Percentiles rank a stretch among this genome's conserved stretches.
These are phyloP conservation scores for Leptobrachium ailaonicum DNA, from an alignment of 2,113 vertebrate species.

Conservation along the genomic window DNA sequence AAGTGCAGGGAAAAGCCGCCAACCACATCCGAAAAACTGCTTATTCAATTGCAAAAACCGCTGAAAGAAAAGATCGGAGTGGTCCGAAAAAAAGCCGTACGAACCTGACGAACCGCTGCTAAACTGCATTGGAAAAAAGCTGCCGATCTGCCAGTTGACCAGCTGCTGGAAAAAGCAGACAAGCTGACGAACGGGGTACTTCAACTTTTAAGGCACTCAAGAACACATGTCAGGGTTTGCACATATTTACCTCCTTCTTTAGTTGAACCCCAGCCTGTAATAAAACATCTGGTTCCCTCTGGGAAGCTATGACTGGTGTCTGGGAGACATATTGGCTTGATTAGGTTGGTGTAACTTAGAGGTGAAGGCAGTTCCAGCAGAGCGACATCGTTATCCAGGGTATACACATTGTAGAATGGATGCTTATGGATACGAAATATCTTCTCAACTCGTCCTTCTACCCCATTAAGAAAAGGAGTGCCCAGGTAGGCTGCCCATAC, in stretches of 20 bases:
- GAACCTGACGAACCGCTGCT: too few relatives aligned
- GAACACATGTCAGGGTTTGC: too few relatives aligned
- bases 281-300: slow-evolving; percentile 78
- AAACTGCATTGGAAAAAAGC: too few relatives aligned
- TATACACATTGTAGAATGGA: slow-evolving; percentile 84
- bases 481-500: slow-evolving; percentile 87
- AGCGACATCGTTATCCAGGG: slow-evolving; percentile 86
- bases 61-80: too few relatives aligned
- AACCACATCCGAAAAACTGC: too few relatives aligned
- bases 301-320: slow-evolving; percentile 72
- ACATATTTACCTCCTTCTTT: slow-evolving; percentile 70
- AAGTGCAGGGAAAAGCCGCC: too few relatives aligned
- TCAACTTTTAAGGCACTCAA: too few relatives aligned
- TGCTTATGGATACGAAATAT: slow-evolving; percentile 82
- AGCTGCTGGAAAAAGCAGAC: too few relatives aligned
- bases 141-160: too few relatives aligned
- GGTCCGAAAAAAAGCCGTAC: too few relatives aligned
- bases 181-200: too few relatives aligned
- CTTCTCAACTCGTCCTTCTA: slow-evolving; percentile 75
- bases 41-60: too few relatives aligned
- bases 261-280: slow-evolving; percentile 90
- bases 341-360: slow-evolving; percentile 69
- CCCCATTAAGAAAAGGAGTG: slow-evolving; percentile 75
- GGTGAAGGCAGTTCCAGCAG: slow-evolving; percentile 79
- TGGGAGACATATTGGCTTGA: slow-evolving; percentile 85